Conservation (phyloP, 92 coral and sea anemone species). For the Umimayanthus kanabou region DNA sequence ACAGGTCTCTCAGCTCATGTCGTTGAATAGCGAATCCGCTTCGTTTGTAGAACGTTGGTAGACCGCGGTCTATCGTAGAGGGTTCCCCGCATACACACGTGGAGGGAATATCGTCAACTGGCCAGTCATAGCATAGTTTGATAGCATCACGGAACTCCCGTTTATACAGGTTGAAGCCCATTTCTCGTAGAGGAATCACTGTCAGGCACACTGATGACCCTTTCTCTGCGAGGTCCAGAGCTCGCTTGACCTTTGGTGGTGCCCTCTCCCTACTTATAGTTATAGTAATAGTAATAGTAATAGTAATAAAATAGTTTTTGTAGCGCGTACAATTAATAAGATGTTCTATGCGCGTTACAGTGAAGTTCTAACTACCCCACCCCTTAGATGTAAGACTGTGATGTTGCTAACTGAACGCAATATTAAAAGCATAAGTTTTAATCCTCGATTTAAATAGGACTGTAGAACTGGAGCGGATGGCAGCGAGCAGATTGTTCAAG, state of each 20-base stretch:
- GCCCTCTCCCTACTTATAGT: conserved; percentile 32
- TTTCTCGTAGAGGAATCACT: conserved; percentile 43
- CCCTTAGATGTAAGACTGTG: too few relatives aligned
- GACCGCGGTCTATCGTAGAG: conserved; percentile 34
- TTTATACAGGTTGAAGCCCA: conserved; percentile 36
- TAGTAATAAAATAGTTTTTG: too few relatives aligned
- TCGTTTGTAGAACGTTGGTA: neutral
- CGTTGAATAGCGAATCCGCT: conserved; percentile 4
- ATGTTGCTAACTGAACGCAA: too few relatives aligned
- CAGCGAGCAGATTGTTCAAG: too few relatives aligned
- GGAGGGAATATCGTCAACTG: conserved; percentile 34
- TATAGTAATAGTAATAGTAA: too few relatives aligned
- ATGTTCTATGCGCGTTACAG: too few relatives aligned
- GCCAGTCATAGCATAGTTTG: conserved; percentile 43
- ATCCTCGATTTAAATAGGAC: too few relatives aligned
- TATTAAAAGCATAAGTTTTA: too few relatives aligned
- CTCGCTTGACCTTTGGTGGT: conserved; percentile 46
- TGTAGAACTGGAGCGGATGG: too few relatives aligned
- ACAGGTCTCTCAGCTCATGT: too few relatives aligned
- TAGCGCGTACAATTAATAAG: too few relatives aligned
- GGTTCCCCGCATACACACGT: conserved; percentile 31
- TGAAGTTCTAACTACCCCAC: too few relatives aligned
- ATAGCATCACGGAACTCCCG: conserved; percentile 43
- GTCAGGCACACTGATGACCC: conserved; percentile 57
- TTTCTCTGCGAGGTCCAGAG: conserved; percentile 42